Evolutionary conservation across 2,113 vertebrate species (phyloP), one percentile per base, ranked within the genome.

Genomic region (Herpailurus yagouaroundi): DNA sequence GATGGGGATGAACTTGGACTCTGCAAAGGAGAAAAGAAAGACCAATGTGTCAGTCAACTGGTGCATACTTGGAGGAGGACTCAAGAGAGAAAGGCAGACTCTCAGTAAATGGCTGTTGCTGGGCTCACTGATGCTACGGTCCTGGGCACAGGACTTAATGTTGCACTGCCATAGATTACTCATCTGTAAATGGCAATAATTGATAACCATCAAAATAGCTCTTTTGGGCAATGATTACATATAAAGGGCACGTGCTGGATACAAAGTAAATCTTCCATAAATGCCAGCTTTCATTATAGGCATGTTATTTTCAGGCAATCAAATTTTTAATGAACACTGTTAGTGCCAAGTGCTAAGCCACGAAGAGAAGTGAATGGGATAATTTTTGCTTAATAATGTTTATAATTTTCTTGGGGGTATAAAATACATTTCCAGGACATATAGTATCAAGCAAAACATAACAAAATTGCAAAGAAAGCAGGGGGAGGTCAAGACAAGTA

Each of bases 211-310:
- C n/a, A 73, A 12, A 81, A 81, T 69, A 60, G 36, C 33, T 81
- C 71, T 95, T 60, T 55, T 23, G 45, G 66, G 13, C 25, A 77
- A 68, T 80, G 69, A 83, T 84, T 89, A 77, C 90, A 31, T n/a
- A 16, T 80, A 85, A 85, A 91, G 52, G 21, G 71, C 64, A 50
- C 29, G 7, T 63, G 18, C 41, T 10, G 3, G 60, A 89, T 9
- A 94, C 50, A 90, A 74, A 92, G 48, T 16, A 92, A 94, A 91
- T 69, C 48, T 55, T 92, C 68, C 86, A 74, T 74, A 91, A 95
- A 80, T 80, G 55, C 60, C 88, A 95, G 36, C 48, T 94, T 95
- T 96, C 63, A 48, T 94, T 95, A 80, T 69, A 92, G 38, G 31
- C 27, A 55, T 74, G 10, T 63, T 95, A 50, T 92, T 92, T 94